Evolutionary conservation across 2,888 invertebrate species (phyloP), one percentile per base, ranked within the genome.

Genomic region (Lithosia quadra): DNA sequence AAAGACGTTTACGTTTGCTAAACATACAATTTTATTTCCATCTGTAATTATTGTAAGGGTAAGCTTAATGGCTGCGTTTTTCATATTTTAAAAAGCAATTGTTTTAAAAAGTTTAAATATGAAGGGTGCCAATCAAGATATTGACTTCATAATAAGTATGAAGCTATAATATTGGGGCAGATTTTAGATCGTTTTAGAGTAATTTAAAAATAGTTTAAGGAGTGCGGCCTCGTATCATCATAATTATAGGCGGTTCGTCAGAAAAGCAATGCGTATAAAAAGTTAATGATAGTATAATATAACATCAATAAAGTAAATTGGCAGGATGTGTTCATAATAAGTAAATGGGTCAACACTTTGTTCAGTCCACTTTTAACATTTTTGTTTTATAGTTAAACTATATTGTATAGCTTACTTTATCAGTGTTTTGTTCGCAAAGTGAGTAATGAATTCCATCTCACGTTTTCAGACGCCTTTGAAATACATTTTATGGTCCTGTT

Each of bases 301-400:
- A 90, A 91, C 91, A 88, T 91, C 92, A 90, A 94, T 93, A 93
- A 91, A 92, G 88, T 91, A 92, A 93, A 94, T 93, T 93, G 93
- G 89, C 93, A 92, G 92, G 93, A 91, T 92, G 89, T 88, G 84
- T 86, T 84, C 84, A 77, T 91, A 91, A 89, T 90, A 88, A 88
- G 86, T 89, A 91, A 92, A 92, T 88, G 87, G 90, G 86, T 91
- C 91, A 89, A 88, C 87, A 87, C 83, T 88, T 87, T 85, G 81
- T 84, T 86, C 71, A 70, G 79, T 82, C 80, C 84, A 81, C 75
- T 74, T 81, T 77, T 69, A 70, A 77, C 77, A 82, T 85, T 77
- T 79, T 76, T 68, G 66, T 72, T 70, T 71, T 36, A 58, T 67
- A 18, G 57, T 59, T n/a, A 63, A 74, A 62, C 63, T 69, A 73